A percentile compares a stretch with the other conserved stretches of the same genome.
Evolutionary conservation across 1,140 invertebrate genomes (phyloP).

Genomic region (Temnothorax nylanderi): DNA sequence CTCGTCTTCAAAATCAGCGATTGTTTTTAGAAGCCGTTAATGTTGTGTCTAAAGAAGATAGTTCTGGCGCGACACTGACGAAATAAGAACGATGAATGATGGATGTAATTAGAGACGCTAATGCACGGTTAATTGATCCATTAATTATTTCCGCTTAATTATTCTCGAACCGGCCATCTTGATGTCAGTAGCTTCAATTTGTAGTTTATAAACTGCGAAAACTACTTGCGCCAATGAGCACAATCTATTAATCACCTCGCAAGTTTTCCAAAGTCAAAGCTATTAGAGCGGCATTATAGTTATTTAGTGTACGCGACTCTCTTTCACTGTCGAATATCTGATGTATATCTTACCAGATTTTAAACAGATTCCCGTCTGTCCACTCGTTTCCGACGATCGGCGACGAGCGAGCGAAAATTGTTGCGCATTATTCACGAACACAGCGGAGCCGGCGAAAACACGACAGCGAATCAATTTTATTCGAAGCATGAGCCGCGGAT

Average conservation of each 20-base stretch:
- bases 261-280: conserved; percentile 18
- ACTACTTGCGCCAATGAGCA: conserved; percentile 1
- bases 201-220: conserved; percentile 20
- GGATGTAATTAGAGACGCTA: conserved; percentile 45
- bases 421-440: conserved; percentile 48
- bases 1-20: background rate
- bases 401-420: conserved; percentile 39
- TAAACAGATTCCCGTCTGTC: background rate
- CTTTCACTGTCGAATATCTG: background rate
- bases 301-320: background rate
- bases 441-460: conserved; percentile 16
- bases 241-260: conserved; percentile 35
- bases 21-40: background rate
- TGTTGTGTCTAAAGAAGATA: background rate
- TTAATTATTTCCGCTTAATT: conserved; percentile 64
- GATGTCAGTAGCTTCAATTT: conserved; percentile 29
- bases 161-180: conserved; percentile 25
- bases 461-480: conserved; percentile 53
- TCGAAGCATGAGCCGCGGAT: conserved; percentile 40
- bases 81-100: conserved; percentile 12
- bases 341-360: background rate
- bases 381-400: background rate
- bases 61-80: background rate
- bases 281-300: background rate
- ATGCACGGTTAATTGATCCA: conserved; percentile 54